Evolutionary conservation across 2,113 vertebrate genomes (phyloP), one percentile per base, ranked within the genome.

Genomic region (Labeo rohita): DNA sequence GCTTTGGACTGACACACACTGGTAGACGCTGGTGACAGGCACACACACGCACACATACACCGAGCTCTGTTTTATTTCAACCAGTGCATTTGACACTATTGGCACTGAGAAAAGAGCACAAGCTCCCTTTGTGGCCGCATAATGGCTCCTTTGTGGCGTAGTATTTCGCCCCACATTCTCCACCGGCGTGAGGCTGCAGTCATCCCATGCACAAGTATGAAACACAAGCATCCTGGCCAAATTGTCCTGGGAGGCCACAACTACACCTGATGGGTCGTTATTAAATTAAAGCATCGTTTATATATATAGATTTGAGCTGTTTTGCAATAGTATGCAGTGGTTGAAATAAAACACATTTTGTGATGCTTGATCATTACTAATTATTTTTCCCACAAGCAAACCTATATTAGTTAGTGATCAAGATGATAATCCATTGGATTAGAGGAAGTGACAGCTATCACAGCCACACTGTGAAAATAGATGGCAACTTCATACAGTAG

Each of bases 111-210:
- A 54, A 59, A 15, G 80, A 77, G 85, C 52, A 52, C 87, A 89
- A 90, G 89, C 61, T 50, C 52, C 84, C 80, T 86, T 90, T 90
- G 89, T 90, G 36, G 84, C 80, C 23, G 70, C 72, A 92, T 90
- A 90, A 91, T 87, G 74, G 80, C 86, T 79, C 68, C 89, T 87
- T 91, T 91, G 80, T 88, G 89, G 82, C 80, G 65, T 85, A 80
- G 47, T 76, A 72, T 85, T 91, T 91, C 88, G 77, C 61, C 59
- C 79, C 59, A 66, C 72, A 89, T 88, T 90, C 86, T 85, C 86
- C 83, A 87, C 65, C 36, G 28, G 56, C 66, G 56, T 50, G 52
- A 56, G 28, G 81, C 59, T 59, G 63, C 52, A 76, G 45, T 47
- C 12, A 65, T 56, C 47, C 63, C 63, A 36, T 73, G 49, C 50